These are phyloP conservation scores for Drosophila fulvimacula DNA, from an alignment of 2,888 invertebrate species.

Conservation along the genomic window DNA sequence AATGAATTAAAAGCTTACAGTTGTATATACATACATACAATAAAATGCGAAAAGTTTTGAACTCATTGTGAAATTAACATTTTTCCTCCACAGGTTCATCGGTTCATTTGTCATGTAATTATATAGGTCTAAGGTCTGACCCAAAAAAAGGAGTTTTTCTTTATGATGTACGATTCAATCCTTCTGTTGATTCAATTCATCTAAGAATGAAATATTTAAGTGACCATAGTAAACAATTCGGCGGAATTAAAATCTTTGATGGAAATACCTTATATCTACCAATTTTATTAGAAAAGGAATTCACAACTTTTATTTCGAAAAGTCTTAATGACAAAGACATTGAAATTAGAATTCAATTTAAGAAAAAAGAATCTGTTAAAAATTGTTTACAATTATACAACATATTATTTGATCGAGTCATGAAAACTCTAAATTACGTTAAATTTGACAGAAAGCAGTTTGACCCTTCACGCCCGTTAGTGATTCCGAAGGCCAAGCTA, in stretches of 20 bases:
- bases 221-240: conserved; percentile 87
- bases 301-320: conserved; percentile 86
- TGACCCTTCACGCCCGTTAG: conserved; percentile 89
- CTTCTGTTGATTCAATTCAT: conserved; percentile 89
- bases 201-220: conserved; percentile 87
- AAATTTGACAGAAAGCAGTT: conserved; percentile 92
- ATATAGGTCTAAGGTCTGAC: conserved; percentile 88
- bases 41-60: too few relatives aligned
- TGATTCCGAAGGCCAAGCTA: conserved; percentile 90
- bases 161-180: conserved; percentile 92
- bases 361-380: conserved; percentile 87
- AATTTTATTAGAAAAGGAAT: conserved; percentile 87
- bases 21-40: too few relatives aligned
- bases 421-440: conserved; percentile 90
- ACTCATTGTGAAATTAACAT: background rate
- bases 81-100: conserved; percentile 59
- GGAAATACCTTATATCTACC: conserved; percentile 93
- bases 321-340: conserved; percentile 86
- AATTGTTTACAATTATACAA: conserved; percentile 93
- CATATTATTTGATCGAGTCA: conserved; percentile 91
- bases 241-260: conserved; percentile 91
- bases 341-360: conserved; percentile 86
- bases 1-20: too few relatives aligned
- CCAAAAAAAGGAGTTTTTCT: conserved; percentile 90
- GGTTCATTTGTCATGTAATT: conserved; percentile 89